Base-by-base conservation (phyloP, 2,113 vertebrate species). In the Alouatta palliata region DNA sequence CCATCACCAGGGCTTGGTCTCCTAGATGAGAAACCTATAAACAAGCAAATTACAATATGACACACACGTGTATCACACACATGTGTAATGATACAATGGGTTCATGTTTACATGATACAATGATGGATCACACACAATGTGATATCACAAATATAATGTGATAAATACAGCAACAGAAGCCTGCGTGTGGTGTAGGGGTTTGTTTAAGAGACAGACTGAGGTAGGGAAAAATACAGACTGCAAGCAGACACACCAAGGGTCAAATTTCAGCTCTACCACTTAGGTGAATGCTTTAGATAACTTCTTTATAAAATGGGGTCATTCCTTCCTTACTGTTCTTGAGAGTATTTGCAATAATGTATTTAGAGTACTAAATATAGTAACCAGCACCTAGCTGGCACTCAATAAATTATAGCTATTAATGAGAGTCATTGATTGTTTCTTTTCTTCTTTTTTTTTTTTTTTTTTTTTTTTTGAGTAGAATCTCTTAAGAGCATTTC, bases 331-430 rank as follows among this genome's bases (percentile, higher is more conserved):
- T 82, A 54, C n/a, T 52, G 32, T 40, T 88, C 95, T 75, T 70
- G 17, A 40, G 21, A 81, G 37, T 85, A 68, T 58, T 85, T 81
- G 64, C 90, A 91, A 56, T 82, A 77, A 84, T 73, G 37, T 45
- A 61, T 84, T 85, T 91, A 93, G 77, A 37, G 12, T 32, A 70
- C 43, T 93, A 87, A 91, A n/a, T 17, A 80, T 6, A 80, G 82
- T 79, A 56, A 47, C 77, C 25, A 61, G 68, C 54, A 89, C 52
- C 79, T 87, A 45, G 58, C 32, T 93, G 96, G 37, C 47, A 80
- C 79, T 94, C 79, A 89, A 86, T 75, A 91, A 91, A 96, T 66
- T 75, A 80, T 86, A 75, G 64, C 86, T 92, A 52, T 97, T 96
- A 95, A 96, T 61, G 71, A 95, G 37, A 95, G 37, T 64, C 87